phyloP scores from a whole-genome alignment of 1,140 invertebrate genomes.

The Scaptodrosophila lebanonensis region DNA sequence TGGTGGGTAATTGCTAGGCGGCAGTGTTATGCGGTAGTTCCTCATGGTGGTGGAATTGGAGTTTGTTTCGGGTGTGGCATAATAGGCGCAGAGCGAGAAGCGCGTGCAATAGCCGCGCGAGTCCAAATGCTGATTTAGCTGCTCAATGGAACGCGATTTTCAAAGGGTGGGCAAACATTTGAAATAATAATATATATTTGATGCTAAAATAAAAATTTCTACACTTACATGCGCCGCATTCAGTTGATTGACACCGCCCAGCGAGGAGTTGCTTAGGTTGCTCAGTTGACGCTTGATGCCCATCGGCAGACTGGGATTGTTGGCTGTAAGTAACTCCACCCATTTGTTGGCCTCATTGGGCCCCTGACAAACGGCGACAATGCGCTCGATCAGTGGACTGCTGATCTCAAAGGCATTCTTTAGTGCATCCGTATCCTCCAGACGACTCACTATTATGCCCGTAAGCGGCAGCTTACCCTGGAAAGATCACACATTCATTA shows the following conservation, averaged over 20 bases:
- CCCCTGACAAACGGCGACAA: constrained; percentile 90
- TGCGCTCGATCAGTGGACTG: constrained; percentile 93
- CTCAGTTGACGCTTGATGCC: constrained; percentile 76
- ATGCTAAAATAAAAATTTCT: constrained; percentile 23
- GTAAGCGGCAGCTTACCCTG: constrained; percentile 93
- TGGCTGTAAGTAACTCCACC: constrained; percentile 85
- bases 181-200: constrained; percentile 1
- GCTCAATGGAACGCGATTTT: constrained; percentile 34
- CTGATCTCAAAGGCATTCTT: constrained; percentile 95
- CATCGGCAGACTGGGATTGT: constrained; percentile 75
- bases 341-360: constrained; percentile 90
- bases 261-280: constrained; percentile 70
- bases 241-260: constrained; percentile 58
- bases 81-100: constrained; percentile 77
- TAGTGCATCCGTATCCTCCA: constrained; percentile 87
- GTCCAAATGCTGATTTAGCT: constrained; percentile 76
- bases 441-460: constrained; percentile 86
- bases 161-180: constrained; percentile 20
- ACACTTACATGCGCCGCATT: constrained; percentile 80
- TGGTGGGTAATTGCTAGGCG: constrained; percentile 81
- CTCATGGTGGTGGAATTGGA: constrained; percentile 22
- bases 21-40: constrained; percentile 78
- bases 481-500: constrained; percentile 21
- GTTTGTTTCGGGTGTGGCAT: constrained; percentile 30
- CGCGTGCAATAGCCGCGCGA: constrained; percentile 78